Conservation (phyloP, 2,113 vertebrate species). For the Bos indicus region DNA sequence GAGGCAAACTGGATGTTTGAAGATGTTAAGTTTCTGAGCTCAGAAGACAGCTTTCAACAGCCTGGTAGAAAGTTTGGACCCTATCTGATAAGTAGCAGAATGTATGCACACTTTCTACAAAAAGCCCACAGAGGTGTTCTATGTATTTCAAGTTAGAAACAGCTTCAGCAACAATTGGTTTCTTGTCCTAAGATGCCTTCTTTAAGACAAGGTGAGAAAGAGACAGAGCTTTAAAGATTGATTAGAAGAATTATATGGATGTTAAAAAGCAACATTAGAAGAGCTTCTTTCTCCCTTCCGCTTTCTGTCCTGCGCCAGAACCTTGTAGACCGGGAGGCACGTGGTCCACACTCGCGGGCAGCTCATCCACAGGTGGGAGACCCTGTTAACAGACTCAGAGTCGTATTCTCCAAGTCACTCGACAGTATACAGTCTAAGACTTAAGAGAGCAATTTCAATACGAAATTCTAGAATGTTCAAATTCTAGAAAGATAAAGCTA, state of each 20-base stretch:
- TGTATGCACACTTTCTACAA: neutral
- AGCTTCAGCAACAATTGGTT: neutral
- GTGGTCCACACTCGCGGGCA: fast-evolving
- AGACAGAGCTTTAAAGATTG: neutral
- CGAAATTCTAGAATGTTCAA: neutral
- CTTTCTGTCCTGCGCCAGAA: neutral
- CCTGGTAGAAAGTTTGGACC: neutral
- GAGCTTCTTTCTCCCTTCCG: neutral
- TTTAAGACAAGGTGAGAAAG: neutral
- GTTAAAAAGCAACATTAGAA: neutral
- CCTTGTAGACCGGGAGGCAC: fast-evolving
- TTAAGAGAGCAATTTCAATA: neutral
- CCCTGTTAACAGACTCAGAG: neutral
- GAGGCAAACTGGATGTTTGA: neutral
- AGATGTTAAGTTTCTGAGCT: neutral
- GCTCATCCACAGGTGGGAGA: neutral
- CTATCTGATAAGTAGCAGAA: fast-evolving
- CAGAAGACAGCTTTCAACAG: neutral
- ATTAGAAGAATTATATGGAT: neutral
- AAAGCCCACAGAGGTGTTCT: neutral
- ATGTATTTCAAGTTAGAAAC: neutral
- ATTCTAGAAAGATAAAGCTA: neutral
- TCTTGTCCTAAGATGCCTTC: neutral
- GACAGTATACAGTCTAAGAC: neutral
- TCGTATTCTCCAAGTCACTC: neutral